Percentiles rank a stretch among this genome's conserved stretches.
Conservation (phyloP, 2,888 invertebrate species). For the Rhorus exstirpatorius region DNA sequence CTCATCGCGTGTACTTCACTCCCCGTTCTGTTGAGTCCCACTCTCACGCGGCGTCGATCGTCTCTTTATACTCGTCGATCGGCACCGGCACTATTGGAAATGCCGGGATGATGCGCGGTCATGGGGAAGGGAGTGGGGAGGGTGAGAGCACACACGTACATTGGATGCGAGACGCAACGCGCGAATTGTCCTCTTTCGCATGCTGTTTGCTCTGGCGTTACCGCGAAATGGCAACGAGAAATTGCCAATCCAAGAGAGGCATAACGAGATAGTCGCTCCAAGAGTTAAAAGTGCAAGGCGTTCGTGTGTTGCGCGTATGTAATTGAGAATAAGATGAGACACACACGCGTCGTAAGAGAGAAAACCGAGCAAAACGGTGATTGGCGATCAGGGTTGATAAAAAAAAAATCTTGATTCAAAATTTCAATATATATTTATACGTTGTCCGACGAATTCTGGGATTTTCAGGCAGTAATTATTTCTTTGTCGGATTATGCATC, state of each 20-base stretch:
- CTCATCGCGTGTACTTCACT: slow-evolving; percentile 40
- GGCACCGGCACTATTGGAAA: slow-evolving; percentile 56
- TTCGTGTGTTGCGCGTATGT: neutral
- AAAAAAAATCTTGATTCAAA: too few relatives aligned
- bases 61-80: slow-evolving; percentile 18
- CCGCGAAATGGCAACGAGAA: slow-evolving; percentile 49
- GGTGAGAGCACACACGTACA: neutral
- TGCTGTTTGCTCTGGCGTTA: slow-evolving; percentile 6
- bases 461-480: too few relatives aligned
- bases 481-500: too few relatives aligned
- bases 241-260: slow-evolving; percentile 29
- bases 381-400: too few relatives aligned
- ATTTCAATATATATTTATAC: too few relatives aligned
- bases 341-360: neutral
- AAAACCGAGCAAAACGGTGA: neutral
- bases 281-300: slow-evolving; percentile 38
- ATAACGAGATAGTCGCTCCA: slow-evolving; percentile 45
- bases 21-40: slow-evolving; percentile 8
- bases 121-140: too few relatives aligned
- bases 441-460: too few relatives aligned
- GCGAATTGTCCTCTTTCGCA: slow-evolving; percentile 21
- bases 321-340: slow-evolving; percentile 13
- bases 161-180: slow-evolving; percentile 20
- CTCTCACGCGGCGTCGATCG: slow-evolving; percentile 33
- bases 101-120: slow-evolving; percentile 50